Evolutionary conservation across 2,888 invertebrate genomes (phyloP).

Genomic region (Neoascia interrupta): DNA sequence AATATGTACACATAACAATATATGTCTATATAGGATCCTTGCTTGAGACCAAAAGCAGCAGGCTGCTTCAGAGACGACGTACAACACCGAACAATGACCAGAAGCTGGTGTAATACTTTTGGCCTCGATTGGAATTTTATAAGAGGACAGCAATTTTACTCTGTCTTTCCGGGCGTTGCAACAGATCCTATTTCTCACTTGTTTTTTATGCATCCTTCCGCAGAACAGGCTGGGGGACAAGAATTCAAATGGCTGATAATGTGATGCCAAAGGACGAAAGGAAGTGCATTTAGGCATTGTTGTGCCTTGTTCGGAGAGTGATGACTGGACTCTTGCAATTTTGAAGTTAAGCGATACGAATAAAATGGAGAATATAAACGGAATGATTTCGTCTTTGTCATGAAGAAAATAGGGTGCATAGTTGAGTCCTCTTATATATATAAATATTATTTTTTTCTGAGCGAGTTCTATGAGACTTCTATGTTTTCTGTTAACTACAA

Average conservation of each 20-base stretch:
- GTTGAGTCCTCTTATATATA: too few species aligned
- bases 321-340: slow-evolving; percentile 21
- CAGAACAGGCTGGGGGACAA: neutral
- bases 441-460: too few species aligned
- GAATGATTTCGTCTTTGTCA: too few species aligned
- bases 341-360: too few species aligned
- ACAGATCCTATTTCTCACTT: slow-evolving; percentile 42
- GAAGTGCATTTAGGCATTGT: slow-evolving; percentile 47
- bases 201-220: slow-evolving; percentile 41
- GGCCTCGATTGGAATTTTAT: slow-evolving; percentile 61
- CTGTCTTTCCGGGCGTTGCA: slow-evolving; percentile 35
- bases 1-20: too few species aligned
- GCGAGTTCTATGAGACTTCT: too few species aligned
- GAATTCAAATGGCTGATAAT: slow-evolving; percentile 53
- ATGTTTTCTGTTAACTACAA: too few species aligned
- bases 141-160: slow-evolving; percentile 53
- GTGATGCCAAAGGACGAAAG: slow-evolving; percentile 49
- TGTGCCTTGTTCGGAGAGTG: slow-evolving; percentile 30
- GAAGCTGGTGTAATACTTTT: slow-evolving; percentile 51
- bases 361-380: too few species aligned
- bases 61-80: neutral
- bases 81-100: slow-evolving; percentile 11
- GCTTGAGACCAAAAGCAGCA: neutral
- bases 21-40: too few species aligned
- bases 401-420: too few species aligned